Evolutionary conservation across 2,888 invertebrate genomes (phyloP).

Genomic region (Lasioglossum zephyrum): DNA sequence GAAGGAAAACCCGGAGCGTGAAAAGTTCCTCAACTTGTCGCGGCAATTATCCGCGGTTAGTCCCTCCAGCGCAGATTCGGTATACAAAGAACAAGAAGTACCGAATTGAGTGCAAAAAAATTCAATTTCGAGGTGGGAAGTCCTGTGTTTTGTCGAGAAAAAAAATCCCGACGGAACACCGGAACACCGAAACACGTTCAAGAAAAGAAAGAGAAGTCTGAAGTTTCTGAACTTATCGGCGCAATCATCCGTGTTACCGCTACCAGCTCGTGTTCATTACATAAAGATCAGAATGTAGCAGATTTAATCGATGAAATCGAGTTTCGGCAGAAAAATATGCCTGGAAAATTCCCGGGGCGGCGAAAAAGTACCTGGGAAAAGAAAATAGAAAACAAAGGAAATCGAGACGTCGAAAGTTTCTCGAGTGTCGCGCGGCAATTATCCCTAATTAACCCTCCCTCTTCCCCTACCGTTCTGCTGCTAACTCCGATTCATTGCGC

Average conservation of each 20-base stretch:
- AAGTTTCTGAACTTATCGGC: not conserved
- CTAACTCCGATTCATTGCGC: not conserved
- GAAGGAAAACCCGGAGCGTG: not conserved
- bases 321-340: not conserved
- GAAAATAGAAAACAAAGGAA: not conserved
- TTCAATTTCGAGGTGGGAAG: not conserved
- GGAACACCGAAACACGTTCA: no score
- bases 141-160: not conserved
- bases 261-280: not conserved
- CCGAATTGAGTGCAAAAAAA: not conserved
- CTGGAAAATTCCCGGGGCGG: not conserved
- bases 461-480: not conserved
- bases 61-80: not conserved
- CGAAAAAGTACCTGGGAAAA: not conserved
- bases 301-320: not conserved
- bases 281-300: not conserved
- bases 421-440: conserved; percentile 17
- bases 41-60: not conserved
- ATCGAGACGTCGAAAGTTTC: not conserved
- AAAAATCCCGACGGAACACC: not conserved
- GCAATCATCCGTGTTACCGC: not conserved
- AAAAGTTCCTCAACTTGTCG: not conserved
- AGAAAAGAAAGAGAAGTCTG: not conserved
- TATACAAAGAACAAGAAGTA: not conserved
- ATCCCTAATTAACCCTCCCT: not conserved